phyloP scores from a whole-genome alignment of 1,140 invertebrate genomes.

The Philopotamus ludificatus region DNA sequence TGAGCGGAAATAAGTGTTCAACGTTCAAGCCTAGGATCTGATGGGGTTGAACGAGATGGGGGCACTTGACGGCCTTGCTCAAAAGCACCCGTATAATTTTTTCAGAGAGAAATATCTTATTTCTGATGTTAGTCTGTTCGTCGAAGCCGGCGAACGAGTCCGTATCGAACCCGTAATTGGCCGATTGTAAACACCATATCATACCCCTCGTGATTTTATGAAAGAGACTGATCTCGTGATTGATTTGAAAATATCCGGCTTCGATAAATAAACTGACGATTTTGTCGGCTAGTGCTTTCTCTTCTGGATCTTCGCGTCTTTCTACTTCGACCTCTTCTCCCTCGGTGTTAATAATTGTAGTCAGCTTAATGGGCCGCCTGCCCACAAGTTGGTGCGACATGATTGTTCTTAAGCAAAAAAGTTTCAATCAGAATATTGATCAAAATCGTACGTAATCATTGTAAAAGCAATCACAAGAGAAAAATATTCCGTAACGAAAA shows the following conservation, averaged over 20 bases:
- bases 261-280: slow-evolving; percentile 31
- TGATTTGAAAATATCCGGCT: slow-evolving; percentile 36
- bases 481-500: no score
- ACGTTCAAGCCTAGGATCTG: slow-evolving; percentile 39
- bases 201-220: slow-evolving; percentile 37
- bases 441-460: background rate
- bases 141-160: slow-evolving; percentile 34
- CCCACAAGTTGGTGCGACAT: slow-evolving; percentile 24
- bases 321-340: slow-evolving; percentile 31
- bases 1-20: slow-evolving; percentile 34
- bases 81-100: slow-evolving; percentile 35
- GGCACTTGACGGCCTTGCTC: slow-evolving; percentile 32
- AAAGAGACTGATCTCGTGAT: slow-evolving; percentile 33
- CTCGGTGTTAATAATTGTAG: slow-evolving; percentile 20
- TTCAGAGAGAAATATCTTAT: slow-evolving; percentile 38
- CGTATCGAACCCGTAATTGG: slow-evolving; percentile 32
- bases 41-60: slow-evolving; percentile 34
- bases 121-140: slow-evolving; percentile 36
- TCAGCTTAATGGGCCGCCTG: slow-evolving; percentile 27
- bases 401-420: slow-evolving; percentile 28
- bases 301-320: slow-evolving; percentile 33
- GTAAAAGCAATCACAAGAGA: no score
- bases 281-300: slow-evolving; percentile 33
- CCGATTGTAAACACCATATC: slow-evolving; percentile 36
- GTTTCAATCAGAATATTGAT: slow-evolving; percentile 8